Conservation (phyloP, 1,140 invertebrate genomes). For the Brachionus angularis region DNA sequence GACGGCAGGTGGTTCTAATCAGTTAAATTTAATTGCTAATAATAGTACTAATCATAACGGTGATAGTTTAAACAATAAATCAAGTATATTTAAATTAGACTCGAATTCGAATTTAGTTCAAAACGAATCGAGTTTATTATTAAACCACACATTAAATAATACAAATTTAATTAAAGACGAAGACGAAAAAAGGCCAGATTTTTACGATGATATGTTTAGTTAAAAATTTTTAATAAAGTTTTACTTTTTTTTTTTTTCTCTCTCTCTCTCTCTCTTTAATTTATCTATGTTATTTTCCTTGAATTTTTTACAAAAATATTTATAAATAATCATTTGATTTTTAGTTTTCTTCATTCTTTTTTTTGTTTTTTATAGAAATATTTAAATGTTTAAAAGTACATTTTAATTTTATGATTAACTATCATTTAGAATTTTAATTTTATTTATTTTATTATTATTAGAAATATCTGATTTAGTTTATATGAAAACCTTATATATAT, state of each 20-base stretch:
- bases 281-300: background rate
- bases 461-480: too few species aligned
- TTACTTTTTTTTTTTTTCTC: conserved; percentile 25
- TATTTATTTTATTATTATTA: too few species aligned
- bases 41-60: background rate
- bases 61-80: conserved; percentile 15
- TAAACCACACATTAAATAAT: conserved; percentile 23
- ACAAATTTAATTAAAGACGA: background rate
- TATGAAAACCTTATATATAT: too few species aligned
- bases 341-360: background rate
- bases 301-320: too few species aligned
- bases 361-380: too few species aligned
- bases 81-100: conserved; percentile 9
- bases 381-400: too few species aligned
- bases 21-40: background rate
- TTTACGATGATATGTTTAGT: conserved; percentile 44
- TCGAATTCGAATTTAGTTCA: conserved; percentile 23
- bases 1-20: conserved; percentile 17
- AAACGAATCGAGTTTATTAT: background rate
- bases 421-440: too few species aligned
- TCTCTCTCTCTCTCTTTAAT: background rate
- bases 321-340: too few species aligned
- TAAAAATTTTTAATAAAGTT: background rate
- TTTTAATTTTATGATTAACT: too few species aligned
- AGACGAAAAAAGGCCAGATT: conserved; percentile 42